These are phyloP conservation scores for Gasterosteus nipponicus DNA, from an alignment of 2,113 vertebrate genomes.

Conservation along the genomic window DNA sequence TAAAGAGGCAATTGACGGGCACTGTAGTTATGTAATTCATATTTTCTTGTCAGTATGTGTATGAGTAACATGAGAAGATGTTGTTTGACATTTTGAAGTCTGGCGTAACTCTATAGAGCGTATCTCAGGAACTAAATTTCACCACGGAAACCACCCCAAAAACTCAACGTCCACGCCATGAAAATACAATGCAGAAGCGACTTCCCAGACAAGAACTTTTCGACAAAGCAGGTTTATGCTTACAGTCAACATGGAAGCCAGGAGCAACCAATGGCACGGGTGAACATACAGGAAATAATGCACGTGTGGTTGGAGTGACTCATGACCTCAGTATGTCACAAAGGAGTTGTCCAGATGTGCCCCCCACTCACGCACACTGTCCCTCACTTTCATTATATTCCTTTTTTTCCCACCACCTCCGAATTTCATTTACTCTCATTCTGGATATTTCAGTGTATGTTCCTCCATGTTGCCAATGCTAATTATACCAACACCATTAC, in stretches of 20 bases:
- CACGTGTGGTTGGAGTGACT: constrained; percentile 67
- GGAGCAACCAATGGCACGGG: constrained; percentile 42
- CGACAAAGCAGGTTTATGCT: constrained; percentile 43
- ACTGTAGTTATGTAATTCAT: constrained; percentile 11
- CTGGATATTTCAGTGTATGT: constrained; percentile 17
- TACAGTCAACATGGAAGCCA: constrained; percentile 34
- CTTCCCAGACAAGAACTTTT: constrained; percentile 30
- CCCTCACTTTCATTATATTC: constrained; percentile 26
- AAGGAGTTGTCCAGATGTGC: constrained; percentile 74
- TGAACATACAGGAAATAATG: constrained; percentile 73
- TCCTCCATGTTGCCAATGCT: not conserved
- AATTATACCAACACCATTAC: not conserved
- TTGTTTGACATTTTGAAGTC: not conserved
- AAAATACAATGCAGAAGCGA: constrained; percentile 4
- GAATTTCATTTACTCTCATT: not conserved
- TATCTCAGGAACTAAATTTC: not conserved
- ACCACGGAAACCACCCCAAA: not conserved
- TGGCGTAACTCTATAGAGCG: not conserved
- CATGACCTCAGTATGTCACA: constrained; percentile 72
- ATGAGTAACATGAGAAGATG: not conserved
- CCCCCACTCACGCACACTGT: not conserved
- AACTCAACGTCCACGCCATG: not conserved
- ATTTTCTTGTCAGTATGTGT: constrained; percentile 5
- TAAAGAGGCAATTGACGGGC: constrained; percentile 46
- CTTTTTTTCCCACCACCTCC: not conserved